Conservation (phyloP, 2,888 invertebrate species). For the Shargacucullia verbasci region DNA sequence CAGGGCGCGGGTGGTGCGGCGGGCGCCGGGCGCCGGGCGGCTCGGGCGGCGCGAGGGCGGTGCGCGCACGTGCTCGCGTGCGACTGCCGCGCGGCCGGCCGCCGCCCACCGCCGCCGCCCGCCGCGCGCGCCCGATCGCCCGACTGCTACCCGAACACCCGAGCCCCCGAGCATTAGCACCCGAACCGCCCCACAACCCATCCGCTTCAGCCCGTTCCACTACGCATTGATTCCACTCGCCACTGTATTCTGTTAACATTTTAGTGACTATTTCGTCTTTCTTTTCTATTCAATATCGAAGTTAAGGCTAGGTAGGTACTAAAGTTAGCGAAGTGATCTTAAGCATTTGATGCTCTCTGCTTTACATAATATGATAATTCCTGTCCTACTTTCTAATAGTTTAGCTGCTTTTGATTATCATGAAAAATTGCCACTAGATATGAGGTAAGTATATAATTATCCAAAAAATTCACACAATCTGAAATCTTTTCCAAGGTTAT, state of each 20-base stretch:
- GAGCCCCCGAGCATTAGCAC: slow-evolving; percentile 42
- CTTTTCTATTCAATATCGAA: slow-evolving; percentile 20
- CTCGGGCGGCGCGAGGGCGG: slow-evolving; percentile 76
- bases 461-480: no score
- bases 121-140: slow-evolving; percentile 69
- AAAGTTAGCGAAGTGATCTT: slow-evolving; percentile 6
- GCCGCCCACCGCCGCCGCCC: slow-evolving; percentile 68
- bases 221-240: slow-evolving; percentile 63
- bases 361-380: no score
- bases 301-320: slow-evolving; percentile 5
- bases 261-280: slow-evolving; percentile 30
- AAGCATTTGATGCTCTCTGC: background rate
- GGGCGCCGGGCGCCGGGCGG: slow-evolving; percentile 59
- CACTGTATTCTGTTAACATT: slow-evolving; percentile 45
- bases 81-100: slow-evolving; percentile 81
- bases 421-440: no score
- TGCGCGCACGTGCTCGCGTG: slow-evolving; percentile 85
- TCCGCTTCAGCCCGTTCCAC: slow-evolving; percentile 50
- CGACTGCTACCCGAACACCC: slow-evolving; percentile 40
- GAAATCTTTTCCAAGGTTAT: no score
- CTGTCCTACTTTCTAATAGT: no score
- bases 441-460: no score
- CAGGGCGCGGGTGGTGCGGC: slow-evolving; percentile 68
- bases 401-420: no score
- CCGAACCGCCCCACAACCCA: slow-evolving; percentile 62